A percentile compares a stretch with the other conserved stretches of the same genome.
Evolutionary conservation across 2,888 invertebrate genomes (phyloP).

Genomic region (Leptothorax acervorum): DNA sequence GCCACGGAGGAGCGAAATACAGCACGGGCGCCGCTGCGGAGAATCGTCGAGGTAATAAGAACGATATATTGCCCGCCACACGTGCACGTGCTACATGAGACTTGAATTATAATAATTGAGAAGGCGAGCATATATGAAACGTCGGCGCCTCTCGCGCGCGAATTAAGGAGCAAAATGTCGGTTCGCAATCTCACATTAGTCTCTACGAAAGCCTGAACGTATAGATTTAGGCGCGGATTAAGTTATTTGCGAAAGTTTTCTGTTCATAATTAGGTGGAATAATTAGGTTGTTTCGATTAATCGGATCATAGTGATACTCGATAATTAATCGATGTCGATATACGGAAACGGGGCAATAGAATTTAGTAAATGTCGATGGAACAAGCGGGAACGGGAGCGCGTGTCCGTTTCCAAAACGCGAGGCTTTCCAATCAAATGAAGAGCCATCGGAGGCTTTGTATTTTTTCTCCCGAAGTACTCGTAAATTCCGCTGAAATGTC

Average conservation of each 20-base stretch:
- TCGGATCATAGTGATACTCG: not conserved
- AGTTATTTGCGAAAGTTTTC: not conserved
- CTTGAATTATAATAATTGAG: conserved; percentile 57
- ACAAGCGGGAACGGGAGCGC: conserved; percentile 4
- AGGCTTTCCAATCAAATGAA: conserved; percentile 53
- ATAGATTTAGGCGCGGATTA: conserved; percentile 31
- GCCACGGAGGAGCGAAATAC: conserved; percentile 55
- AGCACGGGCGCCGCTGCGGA: conserved; percentile 6
- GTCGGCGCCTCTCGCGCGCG: conserved; percentile 17
- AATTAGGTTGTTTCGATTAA: conserved; percentile 19
- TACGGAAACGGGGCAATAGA: not conserved
- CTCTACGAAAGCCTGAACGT: not conserved
- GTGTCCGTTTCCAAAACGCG: conserved; percentile 45
- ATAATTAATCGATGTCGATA: conserved; percentile 17
- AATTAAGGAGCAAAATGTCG: conserved; percentile 34
- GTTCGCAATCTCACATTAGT: conserved; percentile 14
- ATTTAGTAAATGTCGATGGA: conserved; percentile 26
- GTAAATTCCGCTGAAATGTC: conserved; percentile 54
- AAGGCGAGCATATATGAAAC: conserved; percentile 19
- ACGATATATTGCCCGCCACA: conserved; percentile 55
- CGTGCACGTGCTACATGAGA: conserved; percentile 28
- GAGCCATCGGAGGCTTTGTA: conserved; percentile 51
- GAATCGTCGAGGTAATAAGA: conserved; percentile 49
- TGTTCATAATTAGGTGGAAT: not conserved
- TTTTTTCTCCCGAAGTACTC: conserved; percentile 48